A percentile compares a stretch with the other conserved stretches of the same genome.
Conservation (phyloP, 35 echinoderm and acorn worm species). For the Ophiothrix spiculata region DNA sequence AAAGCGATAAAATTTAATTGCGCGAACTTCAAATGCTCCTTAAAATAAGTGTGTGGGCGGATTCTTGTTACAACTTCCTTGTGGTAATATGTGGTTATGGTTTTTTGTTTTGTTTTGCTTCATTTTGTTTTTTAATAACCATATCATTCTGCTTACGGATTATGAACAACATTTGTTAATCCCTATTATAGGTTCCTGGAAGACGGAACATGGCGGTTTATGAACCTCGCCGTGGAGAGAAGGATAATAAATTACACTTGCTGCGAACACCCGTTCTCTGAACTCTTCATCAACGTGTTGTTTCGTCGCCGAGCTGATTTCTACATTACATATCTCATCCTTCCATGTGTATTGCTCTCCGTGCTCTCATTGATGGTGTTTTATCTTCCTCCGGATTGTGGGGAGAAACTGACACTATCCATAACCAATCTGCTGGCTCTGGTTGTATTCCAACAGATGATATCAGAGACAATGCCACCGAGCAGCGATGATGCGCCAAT, state of each 20-base stretch:
- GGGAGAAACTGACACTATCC: background rate
- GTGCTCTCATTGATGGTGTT: background rate
- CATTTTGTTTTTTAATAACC: no score
- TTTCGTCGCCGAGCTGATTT: background rate
- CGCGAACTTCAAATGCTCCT: no score
- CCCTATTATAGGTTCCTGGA: background rate
- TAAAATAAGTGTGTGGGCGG: no score
- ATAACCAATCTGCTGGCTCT: background rate
- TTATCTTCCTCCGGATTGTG: background rate
- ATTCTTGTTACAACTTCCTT: no score
- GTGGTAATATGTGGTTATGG: no score
- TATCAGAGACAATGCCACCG: background rate
- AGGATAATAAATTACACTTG: background rate
- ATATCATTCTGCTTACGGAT: no score
- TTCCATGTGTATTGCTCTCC: background rate
- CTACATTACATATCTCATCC: background rate
- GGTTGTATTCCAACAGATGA: background rate
- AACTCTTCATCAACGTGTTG: background rate
- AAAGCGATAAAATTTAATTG: no score
- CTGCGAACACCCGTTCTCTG: background rate
- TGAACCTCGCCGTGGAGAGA: background rate
- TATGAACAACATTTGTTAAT: no score
- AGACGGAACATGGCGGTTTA: background rate
- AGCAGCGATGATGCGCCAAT: background rate
- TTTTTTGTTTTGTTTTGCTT: no score